Base-by-base conservation (phyloP, 1,140 invertebrate species). In the Panagrolaimus sp. region DNA sequence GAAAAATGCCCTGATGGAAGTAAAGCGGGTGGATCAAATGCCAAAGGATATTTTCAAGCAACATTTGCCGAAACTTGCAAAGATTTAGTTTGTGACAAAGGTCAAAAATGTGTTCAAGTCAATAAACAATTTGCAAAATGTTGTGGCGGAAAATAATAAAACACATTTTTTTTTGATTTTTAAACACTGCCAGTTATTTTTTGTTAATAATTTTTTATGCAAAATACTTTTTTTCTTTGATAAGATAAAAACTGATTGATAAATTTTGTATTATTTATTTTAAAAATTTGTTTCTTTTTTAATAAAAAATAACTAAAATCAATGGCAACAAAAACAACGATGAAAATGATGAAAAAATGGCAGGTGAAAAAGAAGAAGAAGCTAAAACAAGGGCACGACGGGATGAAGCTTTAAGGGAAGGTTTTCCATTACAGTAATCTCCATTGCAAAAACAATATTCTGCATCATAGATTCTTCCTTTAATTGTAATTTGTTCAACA, bases 121-220 rank as follows among this genome's bases (percentile, higher is more conserved):
- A 52, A 52, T 32, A 67, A 67, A 38, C 44, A 48, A 10, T 67
- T 67, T 46, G 65, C 65, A 21, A 67, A 67, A 32, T 67, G 65
- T 32, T 67, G 65, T 24, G 43, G 45, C n/a, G n/a, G n/a, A n/a
- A n/a, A n/a, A n/a, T n/a, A n/a, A n/a, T n/a, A n/a, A n/a, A n/a
- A n/a, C n/a, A n/a, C n/a, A n/a, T n/a, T n/a, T n/a, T n/a, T n/a
- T n/a, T n/a, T n/a, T n/a, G n/a, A n/a, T n/a, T n/a, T n/a, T n/a
- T n/a, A n/a, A n/a, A n/a, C n/a, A n/a, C n/a, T n/a, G n/a, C n/a
- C n/a, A n/a, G n/a, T n/a, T n/a, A n/a, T n/a, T n/a, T n/a, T n/a
- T n/a, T n/a, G n/a, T n/a, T n/a, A n/a, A n/a, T n/a, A n/a, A n/a
- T n/a, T n/a, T n/a, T n/a, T n/a, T n/a, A n/a, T n/a, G n/a, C n/a